Base-by-base conservation (phyloP, 2,797 vertebrate genomes). In the Rhynchonycteris naso region DNA sequence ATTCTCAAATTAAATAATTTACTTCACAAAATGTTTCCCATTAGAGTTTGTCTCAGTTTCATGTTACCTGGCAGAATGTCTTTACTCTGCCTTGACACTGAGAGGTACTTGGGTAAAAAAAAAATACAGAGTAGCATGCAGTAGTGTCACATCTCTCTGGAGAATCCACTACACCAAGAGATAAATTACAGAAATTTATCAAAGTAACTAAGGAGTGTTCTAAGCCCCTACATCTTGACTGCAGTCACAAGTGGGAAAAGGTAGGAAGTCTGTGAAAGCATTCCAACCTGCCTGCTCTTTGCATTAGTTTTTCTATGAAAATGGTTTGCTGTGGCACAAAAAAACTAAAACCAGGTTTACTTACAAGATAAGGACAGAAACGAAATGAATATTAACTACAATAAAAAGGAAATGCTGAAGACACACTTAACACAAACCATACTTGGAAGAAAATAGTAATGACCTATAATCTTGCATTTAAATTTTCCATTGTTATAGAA, bases 401-500 rank as follows among this genome's bases (percentile, higher is more conserved):
- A 76, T 56, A 63, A 72, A 66, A 94, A 85, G 63, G 26, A 91
- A 94, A 94, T 69, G 33, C 22, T 80, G 19, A 93, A 81, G 86
- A 71, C 71, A 84, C 19, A 63, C 2, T 43, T 89, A 92, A 86
- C 19, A 33, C 63, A 88, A 79, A 71, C 30, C 83, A 94, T 65
- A 84, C 28, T 50, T 56, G 15, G 8, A 69, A 80, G 81, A 63
- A 88, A 93, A 92, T 50, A 76, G 28, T 43, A 91, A 68, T 91
- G 30, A 72, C 10, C 47, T 54, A 5, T 78, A 90, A 81, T 78
- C 56, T 82, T 38, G 56, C 63, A 78, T 69, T 84, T 78, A 88
- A 91, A 66, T 68, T 88, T 92, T 90, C 78, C 52, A 85, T 28
- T 96, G 68, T 95, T 85, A 79, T 5, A 76, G 95, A 93, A 95